A percentile compares a stretch with the other conserved stretches of the same genome.
These are phyloP conservation scores for Phycodurus eques DNA, from an alignment of 2,113 vertebrate genomes.

Conservation along the genomic window DNA sequence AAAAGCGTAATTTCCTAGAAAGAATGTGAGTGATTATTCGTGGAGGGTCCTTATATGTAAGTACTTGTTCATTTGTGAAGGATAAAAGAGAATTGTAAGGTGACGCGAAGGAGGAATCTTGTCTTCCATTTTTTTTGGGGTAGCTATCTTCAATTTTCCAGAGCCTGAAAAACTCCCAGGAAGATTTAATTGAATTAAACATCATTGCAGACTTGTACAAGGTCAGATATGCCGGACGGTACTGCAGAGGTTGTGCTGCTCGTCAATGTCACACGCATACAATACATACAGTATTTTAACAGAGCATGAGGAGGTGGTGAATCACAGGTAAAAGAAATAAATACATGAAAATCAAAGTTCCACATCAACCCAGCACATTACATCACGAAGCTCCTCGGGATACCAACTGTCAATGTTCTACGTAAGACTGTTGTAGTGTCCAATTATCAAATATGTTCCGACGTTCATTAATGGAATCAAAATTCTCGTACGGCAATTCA, in stretches of 20 bases:
- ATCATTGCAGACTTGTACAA: constrained; percentile 27
- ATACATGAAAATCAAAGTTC: constrained; percentile 3
- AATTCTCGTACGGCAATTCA: not conserved
- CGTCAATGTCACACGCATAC: constrained; percentile 13
- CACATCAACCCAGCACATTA: not conserved
- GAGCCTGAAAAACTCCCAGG: constrained; percentile 28
- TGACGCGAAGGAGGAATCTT: not conserved
- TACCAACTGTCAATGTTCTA: not conserved
- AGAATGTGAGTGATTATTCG: not conserved
- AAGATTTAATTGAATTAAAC: constrained; percentile 52
- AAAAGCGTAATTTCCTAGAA: not conserved
- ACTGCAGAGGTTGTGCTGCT: constrained; percentile 10
- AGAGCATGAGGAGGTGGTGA: constrained; percentile 10
- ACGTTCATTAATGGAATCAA: not conserved
- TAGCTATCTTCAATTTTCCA: constrained; percentile 45
- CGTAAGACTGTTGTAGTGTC: not conserved
- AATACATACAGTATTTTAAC: constrained; percentile 20
- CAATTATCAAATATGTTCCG: not conserved
- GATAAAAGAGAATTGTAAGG: not conserved
- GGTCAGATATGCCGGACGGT: constrained; percentile 37
- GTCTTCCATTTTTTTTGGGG: not conserved
- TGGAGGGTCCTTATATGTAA: not conserved
- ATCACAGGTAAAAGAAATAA: constrained; percentile 19
- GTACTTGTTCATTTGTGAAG: not conserved
- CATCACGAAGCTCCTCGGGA: not conserved